Percentiles rank a stretch among this genome's conserved stretches.
phyloP scores from a whole-genome alignment of 2,888 invertebrate species.

The Trichopria drosophilae region DNA sequence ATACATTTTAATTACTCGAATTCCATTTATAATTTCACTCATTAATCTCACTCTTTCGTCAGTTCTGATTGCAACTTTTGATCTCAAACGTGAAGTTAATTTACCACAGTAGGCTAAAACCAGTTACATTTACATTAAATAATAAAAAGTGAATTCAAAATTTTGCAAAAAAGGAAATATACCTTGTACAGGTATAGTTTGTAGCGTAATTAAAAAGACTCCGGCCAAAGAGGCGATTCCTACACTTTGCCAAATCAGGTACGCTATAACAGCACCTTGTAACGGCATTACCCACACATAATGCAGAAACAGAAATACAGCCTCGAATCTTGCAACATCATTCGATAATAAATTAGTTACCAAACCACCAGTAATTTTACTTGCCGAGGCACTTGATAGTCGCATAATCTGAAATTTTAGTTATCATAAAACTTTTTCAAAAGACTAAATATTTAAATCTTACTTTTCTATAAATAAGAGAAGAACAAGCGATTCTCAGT shows the following conservation, averaged over 20 bases:
- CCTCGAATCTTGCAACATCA: slow-evolving; percentile 81
- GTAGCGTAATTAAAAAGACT: slow-evolving; percentile 62
- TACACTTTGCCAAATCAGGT: slow-evolving; percentile 63
- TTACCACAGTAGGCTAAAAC: slow-evolving; percentile 59
- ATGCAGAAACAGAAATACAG: slow-evolving; percentile 70
- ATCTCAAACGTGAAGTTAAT: slow-evolving; percentile 57
- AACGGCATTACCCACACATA: slow-evolving; percentile 82
- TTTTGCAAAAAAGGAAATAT: slow-evolving; percentile 13
- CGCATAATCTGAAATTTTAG: slow-evolving; percentile 56
- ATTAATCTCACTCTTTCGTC: slow-evolving; percentile 78
- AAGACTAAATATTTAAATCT: slow-evolving; percentile 18
- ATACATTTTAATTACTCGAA: slow-evolving; percentile 85
- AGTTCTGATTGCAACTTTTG: slow-evolving; percentile 61
- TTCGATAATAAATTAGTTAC: slow-evolving; percentile 84
- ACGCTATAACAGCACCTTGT: slow-evolving; percentile 68
- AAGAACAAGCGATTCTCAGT: slow-evolving; percentile 75
- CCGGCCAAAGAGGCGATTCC: slow-evolving; percentile 66
- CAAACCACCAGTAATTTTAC: slow-evolving; percentile 64
- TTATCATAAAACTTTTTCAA: slow-evolving; percentile 7
- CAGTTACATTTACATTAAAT: slow-evolving; percentile 6
- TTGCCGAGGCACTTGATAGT: slow-evolving; percentile 51
- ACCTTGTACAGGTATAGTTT: slow-evolving; percentile 63
- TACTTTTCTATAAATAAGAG: slow-evolving; percentile 83
- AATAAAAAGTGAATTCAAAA: slow-evolving; percentile 3
- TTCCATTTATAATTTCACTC: slow-evolving; percentile 78